phyloP scores from a whole-genome alignment of 1,140 invertebrate genomes.

The Oryctes rhinoceros region DNA sequence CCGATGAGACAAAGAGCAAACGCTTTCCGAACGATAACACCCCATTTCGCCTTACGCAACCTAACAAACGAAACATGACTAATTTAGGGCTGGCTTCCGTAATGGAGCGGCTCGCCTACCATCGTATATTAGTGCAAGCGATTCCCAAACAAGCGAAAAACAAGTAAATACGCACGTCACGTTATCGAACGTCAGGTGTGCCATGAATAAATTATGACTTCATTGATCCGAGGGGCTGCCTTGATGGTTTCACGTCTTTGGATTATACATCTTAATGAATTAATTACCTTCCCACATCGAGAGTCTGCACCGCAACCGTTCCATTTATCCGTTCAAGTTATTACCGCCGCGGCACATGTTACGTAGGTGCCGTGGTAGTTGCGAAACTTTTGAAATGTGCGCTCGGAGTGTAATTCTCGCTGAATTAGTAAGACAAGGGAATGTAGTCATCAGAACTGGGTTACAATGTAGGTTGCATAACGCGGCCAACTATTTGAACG shows the following conservation, averaged over 20 bases:
- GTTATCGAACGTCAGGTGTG: conserved; percentile 32
- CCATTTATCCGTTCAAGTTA: neutral
- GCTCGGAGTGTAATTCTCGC: too few relatives aligned
- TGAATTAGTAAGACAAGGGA: too few relatives aligned
- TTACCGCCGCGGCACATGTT: neutral
- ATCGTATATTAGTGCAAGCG: too few relatives aligned
- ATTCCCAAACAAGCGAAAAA: neutral
- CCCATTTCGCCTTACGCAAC: too few relatives aligned
- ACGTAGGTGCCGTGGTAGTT: neutral
- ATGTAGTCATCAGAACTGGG: too few relatives aligned
- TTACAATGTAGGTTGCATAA: too few relatives aligned
- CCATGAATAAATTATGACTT: conserved; percentile 24
- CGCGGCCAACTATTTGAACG: too few relatives aligned
- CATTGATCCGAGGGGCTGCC: conserved; percentile 18
- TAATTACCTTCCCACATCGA: conserved; percentile 10
- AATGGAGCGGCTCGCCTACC: too few relatives aligned
- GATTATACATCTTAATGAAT: neutral
- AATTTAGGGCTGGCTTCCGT: too few relatives aligned
- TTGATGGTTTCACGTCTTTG: conserved; percentile 12
- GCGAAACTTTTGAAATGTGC: neutral
- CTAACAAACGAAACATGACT: too few relatives aligned
- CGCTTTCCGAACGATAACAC: too few relatives aligned
- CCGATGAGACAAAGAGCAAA: too few relatives aligned
- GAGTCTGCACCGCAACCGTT: neutral
- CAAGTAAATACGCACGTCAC: conserved; percentile 18